Evolutionary conservation across 2,113 vertebrate genomes (phyloP).

Genomic region (Seriola aureovittata): DNA sequence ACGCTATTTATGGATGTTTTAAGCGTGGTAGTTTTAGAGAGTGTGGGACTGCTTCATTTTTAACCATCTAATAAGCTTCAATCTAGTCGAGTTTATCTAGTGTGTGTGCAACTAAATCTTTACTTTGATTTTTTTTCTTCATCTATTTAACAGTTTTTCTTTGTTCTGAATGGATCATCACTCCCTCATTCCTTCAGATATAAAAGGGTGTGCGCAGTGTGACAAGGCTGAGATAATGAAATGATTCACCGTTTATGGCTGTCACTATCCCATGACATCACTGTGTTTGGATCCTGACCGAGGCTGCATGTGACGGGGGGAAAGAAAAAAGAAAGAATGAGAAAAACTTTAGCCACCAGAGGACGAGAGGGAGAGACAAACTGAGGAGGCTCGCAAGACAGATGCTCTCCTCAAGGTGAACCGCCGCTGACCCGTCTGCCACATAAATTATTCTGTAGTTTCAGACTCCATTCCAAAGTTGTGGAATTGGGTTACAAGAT

Average conservation of each 20-base stretch:
- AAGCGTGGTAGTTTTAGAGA: slow-evolving; percentile 45
- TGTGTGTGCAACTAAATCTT: background rate
- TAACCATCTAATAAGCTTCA: slow-evolving; percentile 30
- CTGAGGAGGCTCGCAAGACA: slow-evolving; percentile 57
- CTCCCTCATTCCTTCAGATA: background rate
- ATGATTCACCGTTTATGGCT: slow-evolving; percentile 32
- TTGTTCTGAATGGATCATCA: slow-evolving; percentile 16
- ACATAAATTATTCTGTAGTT: slow-evolving; percentile 87
- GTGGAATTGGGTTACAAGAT: slow-evolving; percentile 89
- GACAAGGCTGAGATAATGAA: slow-evolving; percentile 37
- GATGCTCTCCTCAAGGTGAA: slow-evolving; percentile 85
- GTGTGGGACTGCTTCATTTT: slow-evolving; percentile 15
- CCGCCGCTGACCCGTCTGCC: slow-evolving; percentile 82
- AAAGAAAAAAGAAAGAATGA: background rate
- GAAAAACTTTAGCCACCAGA: slow-evolving; percentile 36
- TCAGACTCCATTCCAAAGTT: slow-evolving; percentile 87
- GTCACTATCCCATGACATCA: slow-evolving; percentile 50
- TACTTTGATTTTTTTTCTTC: background rate
- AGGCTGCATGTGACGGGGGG: slow-evolving; percentile 4
- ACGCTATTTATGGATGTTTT: slow-evolving; percentile 65
- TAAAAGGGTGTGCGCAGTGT: background rate
- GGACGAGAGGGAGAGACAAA: slow-evolving; percentile 16
- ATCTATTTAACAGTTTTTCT: slow-evolving; percentile 1
- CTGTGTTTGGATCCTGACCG: slow-evolving; percentile 49
- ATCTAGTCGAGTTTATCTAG: slow-evolving; percentile 5